Evolutionary conservation across 2,888 invertebrate genomes (phyloP), one percentile per base, ranked within the genome.

Genomic region (Ditula angustiorana): DNA sequence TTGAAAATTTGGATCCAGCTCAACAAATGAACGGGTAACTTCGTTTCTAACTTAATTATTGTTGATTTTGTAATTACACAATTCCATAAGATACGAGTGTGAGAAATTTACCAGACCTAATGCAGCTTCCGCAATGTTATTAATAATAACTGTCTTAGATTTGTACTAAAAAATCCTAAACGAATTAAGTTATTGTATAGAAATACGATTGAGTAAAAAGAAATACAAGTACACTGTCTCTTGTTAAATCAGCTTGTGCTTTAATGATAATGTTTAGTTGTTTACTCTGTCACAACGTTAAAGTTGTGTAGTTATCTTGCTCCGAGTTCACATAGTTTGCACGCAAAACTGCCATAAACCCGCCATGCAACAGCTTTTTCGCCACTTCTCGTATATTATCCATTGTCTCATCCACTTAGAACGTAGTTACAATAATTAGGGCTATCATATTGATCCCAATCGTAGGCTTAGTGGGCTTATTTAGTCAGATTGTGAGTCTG

Each of bases 401-500:
- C 58, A 67, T 70, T 71, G 70, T 70, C 50, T 62, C 47, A 41
- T 56, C 47, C 50, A 57, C 67, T 69, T 68, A 68, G 61, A 65
- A 53, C 61, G 57, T 58, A 33, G 50, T 58, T 63, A 50, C 56
- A 50, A 35, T 59, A 64, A 64, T 64, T 59, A 58, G 58, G 35
- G 53, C 46, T 21, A 46, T 53, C 56, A 49, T 58, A 58, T 61
- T 61, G 61, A 61, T 59, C 52, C 57, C 65, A 56, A 59, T 65
- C 55, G 23, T 41, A 41, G 35, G 55, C 61, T 46, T 60, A 26
- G 52, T 28, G 3, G 53, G 69, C 70, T 74, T 75, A 79, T 80
- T 77, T 74, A 75, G 72, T 69, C 67, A 76, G 71, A 72, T 65
- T 79, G 78, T 81, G 80, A 76, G 75, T 77, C 81, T 77, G 77